Evolutionary conservation across 37 sponge, comb jelly and placozoan species (phyloP).

Genomic region (Aplysina aerophoba): DNA sequence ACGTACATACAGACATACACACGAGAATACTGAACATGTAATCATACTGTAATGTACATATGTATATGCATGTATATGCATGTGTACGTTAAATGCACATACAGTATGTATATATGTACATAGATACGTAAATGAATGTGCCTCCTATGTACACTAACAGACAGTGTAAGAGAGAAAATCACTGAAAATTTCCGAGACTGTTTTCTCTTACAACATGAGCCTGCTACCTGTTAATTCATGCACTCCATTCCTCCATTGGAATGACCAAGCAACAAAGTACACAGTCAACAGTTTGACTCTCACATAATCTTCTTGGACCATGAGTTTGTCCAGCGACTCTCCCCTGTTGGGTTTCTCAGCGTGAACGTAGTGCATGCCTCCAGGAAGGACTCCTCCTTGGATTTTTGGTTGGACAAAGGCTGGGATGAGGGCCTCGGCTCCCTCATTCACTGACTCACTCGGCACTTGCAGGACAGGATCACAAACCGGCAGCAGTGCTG

Average conservation of each 20-base stretch:
- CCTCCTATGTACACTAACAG: no score
- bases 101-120: no score
- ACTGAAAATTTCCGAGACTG: not conserved
- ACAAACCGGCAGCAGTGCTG: conserved; percentile 19
- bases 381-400: conserved; percentile 50
- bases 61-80: conserved; percentile 2
- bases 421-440: conserved; percentile 32
- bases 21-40: not conserved
- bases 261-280: not conserved
- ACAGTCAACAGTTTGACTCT: not conserved
- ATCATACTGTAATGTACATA: not conserved
- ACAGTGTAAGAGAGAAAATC: no score
- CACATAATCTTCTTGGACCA: conserved; percentile 12
- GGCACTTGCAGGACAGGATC: conserved; percentile 14
- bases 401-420: conserved; percentile 49
- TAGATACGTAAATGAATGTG: conserved; percentile 3
- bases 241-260: not conserved
- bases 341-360: conserved; percentile 52
- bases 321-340: conserved; percentile 11
- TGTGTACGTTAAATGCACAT: no score
- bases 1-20: no score
- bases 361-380: conserved; percentile 68
- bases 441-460: conserved; percentile 2
- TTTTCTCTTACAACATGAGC: not conserved
- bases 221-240: not conserved